Percentiles rank a stretch among this genome's conserved stretches.
Evolutionary conservation across 2,113 vertebrate species (phyloP).

Genomic region (Madoqua kirkii): DNA sequence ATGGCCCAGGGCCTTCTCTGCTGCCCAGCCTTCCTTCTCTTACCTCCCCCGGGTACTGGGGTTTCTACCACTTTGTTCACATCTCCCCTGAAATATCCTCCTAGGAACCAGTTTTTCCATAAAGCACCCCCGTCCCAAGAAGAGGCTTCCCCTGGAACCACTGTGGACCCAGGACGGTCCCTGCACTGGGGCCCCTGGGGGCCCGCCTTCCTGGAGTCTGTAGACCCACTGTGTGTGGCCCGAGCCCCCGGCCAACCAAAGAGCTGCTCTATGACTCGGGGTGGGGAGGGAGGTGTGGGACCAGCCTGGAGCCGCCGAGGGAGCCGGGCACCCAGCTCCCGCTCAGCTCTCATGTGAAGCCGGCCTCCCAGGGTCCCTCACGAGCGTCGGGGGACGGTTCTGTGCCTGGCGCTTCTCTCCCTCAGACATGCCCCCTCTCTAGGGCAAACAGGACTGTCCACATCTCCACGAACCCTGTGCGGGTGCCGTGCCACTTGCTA

Average conservation of each 20-base stretch:
- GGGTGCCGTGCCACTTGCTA: background rate
- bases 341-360: too few species aligned
- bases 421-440: background rate
- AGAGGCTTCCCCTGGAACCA: background rate
- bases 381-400: accelerated
- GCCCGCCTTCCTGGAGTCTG: background rate
- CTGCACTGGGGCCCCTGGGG: background rate
- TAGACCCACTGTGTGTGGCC: background rate
- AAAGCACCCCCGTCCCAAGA: accelerated
- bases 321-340: background rate
- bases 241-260: background rate
- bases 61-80: background rate
- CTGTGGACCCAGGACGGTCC: background rate
- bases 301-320: background rate
- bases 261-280: background rate
- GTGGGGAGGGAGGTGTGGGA: background rate
- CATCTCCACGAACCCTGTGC: accelerated
- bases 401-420: background rate
- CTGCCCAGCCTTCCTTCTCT: background rate
- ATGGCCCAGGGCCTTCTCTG: background rate
- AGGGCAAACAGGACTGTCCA: background rate
- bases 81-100: background rate
- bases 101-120: background rate
- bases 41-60: accelerated
- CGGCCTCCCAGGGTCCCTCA: background rate